These are phyloP conservation scores for Entosphenus tridentatus DNA, from an alignment of 2,113 vertebrate species.

Conservation along the genomic window DNA sequence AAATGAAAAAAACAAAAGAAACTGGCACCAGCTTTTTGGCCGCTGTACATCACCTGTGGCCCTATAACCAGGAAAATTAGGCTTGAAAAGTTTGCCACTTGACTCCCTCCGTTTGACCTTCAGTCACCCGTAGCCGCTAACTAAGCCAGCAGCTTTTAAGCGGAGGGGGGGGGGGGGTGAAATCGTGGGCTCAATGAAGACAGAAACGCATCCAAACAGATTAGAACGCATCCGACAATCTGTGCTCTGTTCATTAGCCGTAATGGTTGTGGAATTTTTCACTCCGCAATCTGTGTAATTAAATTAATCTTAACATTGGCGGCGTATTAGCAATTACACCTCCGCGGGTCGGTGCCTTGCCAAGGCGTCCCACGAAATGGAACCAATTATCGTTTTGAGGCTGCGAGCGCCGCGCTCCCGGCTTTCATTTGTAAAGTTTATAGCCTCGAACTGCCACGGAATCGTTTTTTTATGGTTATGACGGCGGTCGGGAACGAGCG, in stretches of 20 bases:
- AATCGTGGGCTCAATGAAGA: slow-evolving; percentile 3
- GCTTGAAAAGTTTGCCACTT: too few relatives aligned
- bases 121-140: background rate
- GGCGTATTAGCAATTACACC: background rate
- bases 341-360: background rate
- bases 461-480: slow-evolving; percentile 1
- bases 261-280: background rate
- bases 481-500: slow-evolving; percentile 4
- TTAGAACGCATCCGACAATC: background rate
- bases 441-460: background rate
- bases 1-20: too few relatives aligned
- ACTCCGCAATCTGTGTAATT: slow-evolving; percentile 4
- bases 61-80: too few relatives aligned
- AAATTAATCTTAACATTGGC: slow-evolving; percentile 4
- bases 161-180: background rate
- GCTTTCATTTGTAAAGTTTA: slow-evolving; percentile 5
- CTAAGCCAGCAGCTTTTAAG: background rate
- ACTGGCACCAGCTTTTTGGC: too few relatives aligned
- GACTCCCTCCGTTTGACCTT: background rate
- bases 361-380: background rate
- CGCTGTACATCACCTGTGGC: too few relatives aligned
- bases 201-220: background rate
- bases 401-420: slow-evolving; percentile 2
- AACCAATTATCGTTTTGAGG: background rate
- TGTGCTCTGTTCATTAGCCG: slow-evolving; percentile 1